Evolutionary conservation across 2,888 invertebrate species (phyloP).

Genomic region (Molanna angustata): DNA sequence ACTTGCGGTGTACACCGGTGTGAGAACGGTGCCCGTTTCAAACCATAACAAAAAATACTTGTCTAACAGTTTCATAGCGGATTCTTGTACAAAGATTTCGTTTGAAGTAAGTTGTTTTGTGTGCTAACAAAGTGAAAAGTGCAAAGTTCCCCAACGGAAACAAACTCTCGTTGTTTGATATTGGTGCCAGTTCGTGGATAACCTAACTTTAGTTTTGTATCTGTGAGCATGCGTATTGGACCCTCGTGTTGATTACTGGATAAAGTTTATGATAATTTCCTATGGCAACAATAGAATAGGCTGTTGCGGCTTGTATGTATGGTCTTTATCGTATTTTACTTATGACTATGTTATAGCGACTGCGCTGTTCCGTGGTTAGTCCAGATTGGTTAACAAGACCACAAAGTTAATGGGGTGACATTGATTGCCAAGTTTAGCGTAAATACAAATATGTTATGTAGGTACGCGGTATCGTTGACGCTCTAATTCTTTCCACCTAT

Average conservation of each 20-base stretch:
- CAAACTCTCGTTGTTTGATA: constrained; percentile 9
- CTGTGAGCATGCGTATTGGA: constrained; percentile 20
- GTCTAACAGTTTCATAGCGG: no score
- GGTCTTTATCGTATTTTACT: constrained; percentile 9
- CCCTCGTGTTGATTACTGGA: constrained; percentile 12
- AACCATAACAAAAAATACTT: no score
- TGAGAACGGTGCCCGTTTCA: no score
- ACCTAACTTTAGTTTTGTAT: constrained; percentile 20
- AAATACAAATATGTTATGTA: no score
- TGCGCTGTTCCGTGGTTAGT: constrained; percentile 12
- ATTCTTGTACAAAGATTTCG: background rate
- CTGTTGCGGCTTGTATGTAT: constrained; percentile 18
- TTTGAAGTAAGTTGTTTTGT: constrained; percentile 1
- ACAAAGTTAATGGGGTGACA: constrained; percentile 9
- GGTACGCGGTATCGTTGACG: no score
- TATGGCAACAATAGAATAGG: constrained; percentile 13
- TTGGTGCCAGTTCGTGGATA: constrained; percentile 19
- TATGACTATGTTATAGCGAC: constrained; percentile 9
- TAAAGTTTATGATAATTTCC: constrained; percentile 25
- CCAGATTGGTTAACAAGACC: constrained; percentile 12
- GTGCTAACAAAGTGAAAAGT: background rate
- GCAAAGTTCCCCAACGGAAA: background rate
- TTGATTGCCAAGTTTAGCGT: constrained; percentile 14
- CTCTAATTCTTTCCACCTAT: no score
- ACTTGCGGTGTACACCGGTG: constrained; percentile 23